Evolutionary conservation across 1,140 invertebrate genomes (phyloP), one percentile per base, ranked within the genome.

Genomic region (Drosophila seguyi): DNA sequence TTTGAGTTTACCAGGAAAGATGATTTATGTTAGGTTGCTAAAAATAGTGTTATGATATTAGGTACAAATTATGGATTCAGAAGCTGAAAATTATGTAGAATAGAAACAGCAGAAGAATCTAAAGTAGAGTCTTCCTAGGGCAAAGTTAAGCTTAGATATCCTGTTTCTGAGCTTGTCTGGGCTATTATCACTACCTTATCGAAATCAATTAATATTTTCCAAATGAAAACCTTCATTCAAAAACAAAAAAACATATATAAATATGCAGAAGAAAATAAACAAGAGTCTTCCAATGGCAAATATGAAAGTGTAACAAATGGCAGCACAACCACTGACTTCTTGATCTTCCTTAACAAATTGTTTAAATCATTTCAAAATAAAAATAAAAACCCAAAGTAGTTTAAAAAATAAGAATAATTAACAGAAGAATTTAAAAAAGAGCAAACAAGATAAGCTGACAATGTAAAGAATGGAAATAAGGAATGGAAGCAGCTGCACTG

Each of bases 401-500:
- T 45, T 45, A 22, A 8, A 11, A 45, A 8, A 7, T 1, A 11
- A 27, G 3, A 48, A n/a, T 27, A 27, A 48, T n/a, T 27, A 48
- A 6, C 8, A 47, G 7, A 16, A 27, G 7, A 11, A 27, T 27
- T 27, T 4, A 20, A 60, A 34, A 11, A 25, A 18, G 27, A 31
- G 10, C 14, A 11, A 34, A 18, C 25, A 10, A 20, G 6, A 3
- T n/a, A 16, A 18, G 47, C 25, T n/a, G 16, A 48, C 31, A 31
- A 50, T 50, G 48, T n/a, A 20, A 42, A 18, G 20, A 34, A 50
- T 50, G 27, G 18, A 53, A 53, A 20, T 53, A 14, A 20, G 38
- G 14, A 14, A 25, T 27, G n/a, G 29, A 8, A 42, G 25, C 71
- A 74, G 72, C 56, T 75, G 72, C 72, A 63, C 61, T 61, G 61